Percentiles rank a stretch among this genome's conserved stretches.
phyloP scores from a whole-genome alignment of 2,113 vertebrate species.

The Stegostoma tigrinum region DNA sequence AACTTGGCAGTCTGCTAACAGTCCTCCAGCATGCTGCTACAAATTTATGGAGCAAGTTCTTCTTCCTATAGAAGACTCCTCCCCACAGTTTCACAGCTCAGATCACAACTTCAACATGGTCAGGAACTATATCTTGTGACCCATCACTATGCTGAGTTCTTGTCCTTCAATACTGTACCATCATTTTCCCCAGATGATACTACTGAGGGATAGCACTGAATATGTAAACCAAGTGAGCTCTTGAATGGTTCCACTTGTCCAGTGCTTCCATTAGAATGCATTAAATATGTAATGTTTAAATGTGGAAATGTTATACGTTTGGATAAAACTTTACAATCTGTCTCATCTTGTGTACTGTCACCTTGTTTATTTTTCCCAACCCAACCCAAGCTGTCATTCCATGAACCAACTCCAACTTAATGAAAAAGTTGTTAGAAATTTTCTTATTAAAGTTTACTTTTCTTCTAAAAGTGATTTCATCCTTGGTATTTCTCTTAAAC shows the following conservation, averaged over 20 bases:
- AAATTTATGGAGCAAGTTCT: no score
- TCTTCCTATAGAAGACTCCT: neutral
- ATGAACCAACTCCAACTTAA: neutral
- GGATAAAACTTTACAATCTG: neutral
- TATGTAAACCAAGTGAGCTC: neutral
- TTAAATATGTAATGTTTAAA: neutral
- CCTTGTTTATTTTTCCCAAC: neutral
- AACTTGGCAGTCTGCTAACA: neutral
- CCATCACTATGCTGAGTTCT: neutral
- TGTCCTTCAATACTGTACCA: neutral
- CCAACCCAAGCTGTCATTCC: neutral
- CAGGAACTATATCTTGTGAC: neutral
- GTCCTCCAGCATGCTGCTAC: neutral
- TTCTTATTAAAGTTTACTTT: neutral
- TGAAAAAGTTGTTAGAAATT: neutral
- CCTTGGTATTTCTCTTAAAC: neutral
- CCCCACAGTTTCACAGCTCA: neutral
- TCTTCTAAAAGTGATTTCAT: neutral
- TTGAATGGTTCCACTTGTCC: neutral
- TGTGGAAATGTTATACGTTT: neutral
- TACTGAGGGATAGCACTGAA: neutral
- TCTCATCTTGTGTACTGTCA: neutral
- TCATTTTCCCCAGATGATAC: neutral
- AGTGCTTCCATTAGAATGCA: neutral
- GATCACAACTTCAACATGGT: neutral